Conservation (phyloP, 2,888 invertebrate genomes). For the Patella depressa region DNA sequence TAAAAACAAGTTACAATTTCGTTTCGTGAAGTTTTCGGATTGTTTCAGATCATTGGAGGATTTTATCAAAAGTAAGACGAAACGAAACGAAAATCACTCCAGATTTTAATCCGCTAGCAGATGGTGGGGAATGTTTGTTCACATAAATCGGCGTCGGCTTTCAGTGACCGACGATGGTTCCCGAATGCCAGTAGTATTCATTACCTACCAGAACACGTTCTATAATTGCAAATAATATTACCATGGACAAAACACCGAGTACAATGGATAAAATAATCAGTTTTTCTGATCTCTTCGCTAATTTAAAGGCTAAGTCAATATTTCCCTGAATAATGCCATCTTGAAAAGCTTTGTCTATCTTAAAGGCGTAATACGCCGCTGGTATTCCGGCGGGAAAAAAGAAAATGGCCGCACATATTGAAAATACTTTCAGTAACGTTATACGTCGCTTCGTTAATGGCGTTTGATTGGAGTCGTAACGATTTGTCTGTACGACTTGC, state of each 20-base stretch:
- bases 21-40: no score
- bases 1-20: no score
- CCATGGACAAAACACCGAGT: conserved; percentile 46
- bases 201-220: conserved; percentile 44
- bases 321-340: conserved; percentile 57
- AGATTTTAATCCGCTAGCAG: no score
- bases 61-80: no score
- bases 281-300: conserved; percentile 51
- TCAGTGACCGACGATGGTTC: conserved; percentile 11
- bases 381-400: conserved; percentile 64
- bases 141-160: no score
- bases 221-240: conserved; percentile 49
- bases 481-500: neutral
- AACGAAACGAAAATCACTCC: no score
- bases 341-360: conserved; percentile 52
- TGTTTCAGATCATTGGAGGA: no score
- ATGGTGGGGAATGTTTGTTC: no score
- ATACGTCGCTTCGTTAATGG: neutral
- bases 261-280: conserved; percentile 54
- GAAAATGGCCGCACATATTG: conserved; percentile 51
- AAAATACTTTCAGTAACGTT: conserved; percentile 46
- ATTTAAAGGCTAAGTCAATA: conserved; percentile 57
- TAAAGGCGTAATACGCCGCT: conserved; percentile 53
- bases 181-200: conserved; percentile 19
- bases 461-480: neutral